Conservation (phyloP, 2,888 invertebrate species). For the Carcina quercana region DNA sequence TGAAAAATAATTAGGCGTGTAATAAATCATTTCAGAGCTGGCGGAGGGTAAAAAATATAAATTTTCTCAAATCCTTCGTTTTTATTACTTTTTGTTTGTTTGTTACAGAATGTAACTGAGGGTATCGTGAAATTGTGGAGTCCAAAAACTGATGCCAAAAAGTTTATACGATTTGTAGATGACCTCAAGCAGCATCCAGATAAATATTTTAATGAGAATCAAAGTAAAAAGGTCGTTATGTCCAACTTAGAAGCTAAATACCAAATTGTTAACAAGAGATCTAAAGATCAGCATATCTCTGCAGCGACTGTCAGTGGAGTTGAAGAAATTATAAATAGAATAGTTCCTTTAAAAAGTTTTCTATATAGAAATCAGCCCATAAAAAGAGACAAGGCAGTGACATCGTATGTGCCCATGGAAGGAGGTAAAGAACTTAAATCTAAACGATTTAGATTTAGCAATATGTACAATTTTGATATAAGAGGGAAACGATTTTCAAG, state of each 20-base stretch:
- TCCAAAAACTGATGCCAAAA: conserved; percentile 48
- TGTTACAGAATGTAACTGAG: conserved; percentile 53
- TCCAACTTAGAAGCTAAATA: conserved; percentile 42
- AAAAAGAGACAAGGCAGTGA: conserved; percentile 31
- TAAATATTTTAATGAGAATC: conserved; percentile 35
- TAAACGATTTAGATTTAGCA: conserved; percentile 52
- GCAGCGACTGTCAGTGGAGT: conserved; percentile 32
- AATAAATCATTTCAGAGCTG: no score
- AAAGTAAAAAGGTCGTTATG: conserved; percentile 19
- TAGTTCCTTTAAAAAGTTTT: conserved; percentile 63
- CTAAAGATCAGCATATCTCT: conserved; percentile 15
- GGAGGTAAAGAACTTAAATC: conserved; percentile 37
- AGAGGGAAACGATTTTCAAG: conserved; percentile 39
- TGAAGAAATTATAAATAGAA: conserved; percentile 52
- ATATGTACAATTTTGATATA: conserved; percentile 52
- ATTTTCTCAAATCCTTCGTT: no score
- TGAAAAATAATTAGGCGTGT: no score
- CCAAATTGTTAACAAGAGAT: conserved; percentile 46
- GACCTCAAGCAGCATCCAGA: conserved; percentile 43
- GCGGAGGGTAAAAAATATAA: no score
- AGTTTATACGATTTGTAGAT: conserved; percentile 45
- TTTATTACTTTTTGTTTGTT: conserved; percentile 9
- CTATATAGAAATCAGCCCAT: conserved; percentile 49
- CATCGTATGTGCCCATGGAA: conserved; percentile 63
- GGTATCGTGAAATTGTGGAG: conserved; percentile 56